These are phyloP conservation scores for Acanthochromis polyacanthus DNA, from an alignment of 2,113 vertebrate species.

Conservation along the genomic window DNA sequence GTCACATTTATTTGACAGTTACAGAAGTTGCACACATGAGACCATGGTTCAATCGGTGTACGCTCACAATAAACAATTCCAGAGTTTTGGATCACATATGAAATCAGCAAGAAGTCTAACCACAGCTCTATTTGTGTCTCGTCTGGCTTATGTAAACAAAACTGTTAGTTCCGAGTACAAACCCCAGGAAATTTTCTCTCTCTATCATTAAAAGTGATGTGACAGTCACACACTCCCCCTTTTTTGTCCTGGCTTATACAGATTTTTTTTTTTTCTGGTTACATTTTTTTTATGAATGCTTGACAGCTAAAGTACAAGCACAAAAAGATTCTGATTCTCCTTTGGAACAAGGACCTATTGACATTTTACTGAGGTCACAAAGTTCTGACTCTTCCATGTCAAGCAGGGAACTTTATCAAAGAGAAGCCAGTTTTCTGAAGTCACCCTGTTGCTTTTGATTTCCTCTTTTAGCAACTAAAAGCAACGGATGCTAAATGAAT, in stretches of 20 bases:
- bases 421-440: constrained; percentile 45
- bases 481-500: constrained; percentile 65
- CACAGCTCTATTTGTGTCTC: not conserved
- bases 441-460: constrained; percentile 53
- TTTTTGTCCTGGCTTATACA: not conserved
- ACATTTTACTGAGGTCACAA: constrained; percentile 44
- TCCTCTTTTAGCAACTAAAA: constrained; percentile 58
- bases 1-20: too few relatives aligned
- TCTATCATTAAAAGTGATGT: constrained; percentile 3
- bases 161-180: not conserved
- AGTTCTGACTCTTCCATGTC: constrained; percentile 27
- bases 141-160: not conserved
- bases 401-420: constrained; percentile 29
- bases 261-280: not conserved
- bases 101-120: too few relatives aligned
- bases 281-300: not conserved
- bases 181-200: not conserved
- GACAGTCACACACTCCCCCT: not conserved
- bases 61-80: too few relatives aligned
- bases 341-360: constrained; percentile 31
- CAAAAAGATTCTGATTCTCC: not conserved
- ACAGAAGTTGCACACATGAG: too few relatives aligned
- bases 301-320: not conserved
- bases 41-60: too few relatives aligned
- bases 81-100: too few relatives aligned